Percentiles rank a stretch among this genome's conserved stretches.
Conservation (phyloP, 2,113 vertebrate species). For the Synchiropus splendidus region DNA sequence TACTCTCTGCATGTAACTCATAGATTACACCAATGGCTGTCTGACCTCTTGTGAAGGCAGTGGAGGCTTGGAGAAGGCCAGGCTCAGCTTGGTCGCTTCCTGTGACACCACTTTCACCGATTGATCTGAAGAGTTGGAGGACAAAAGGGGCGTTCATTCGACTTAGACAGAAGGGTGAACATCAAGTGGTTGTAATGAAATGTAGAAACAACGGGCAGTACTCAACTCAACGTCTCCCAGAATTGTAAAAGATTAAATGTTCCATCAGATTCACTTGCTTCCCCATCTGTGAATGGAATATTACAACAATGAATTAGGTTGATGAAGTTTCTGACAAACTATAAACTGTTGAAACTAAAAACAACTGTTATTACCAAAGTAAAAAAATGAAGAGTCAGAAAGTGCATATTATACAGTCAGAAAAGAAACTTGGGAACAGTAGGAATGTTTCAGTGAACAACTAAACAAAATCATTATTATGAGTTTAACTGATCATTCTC, state of each 20-base stretch:
- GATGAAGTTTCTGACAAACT: too few relatives aligned
- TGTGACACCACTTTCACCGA: constrained; percentile 70
- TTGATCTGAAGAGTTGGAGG: constrained; percentile 60
- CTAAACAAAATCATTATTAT: too few relatives aligned
- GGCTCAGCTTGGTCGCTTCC: constrained; percentile 81
- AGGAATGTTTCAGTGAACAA: too few relatives aligned
- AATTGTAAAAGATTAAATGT: constrained; percentile 74
- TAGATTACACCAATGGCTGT: background rate
- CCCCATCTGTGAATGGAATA: constrained; percentile 65
- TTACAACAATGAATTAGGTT: too few relatives aligned
- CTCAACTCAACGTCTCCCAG: constrained; percentile 80
- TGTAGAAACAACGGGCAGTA: constrained; percentile 9
- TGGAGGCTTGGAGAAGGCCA: constrained; percentile 73
- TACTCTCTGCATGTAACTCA: too few relatives aligned
- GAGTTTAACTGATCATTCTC: too few relatives aligned
- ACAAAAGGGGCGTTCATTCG: background rate
- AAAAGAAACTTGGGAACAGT: too few relatives aligned
- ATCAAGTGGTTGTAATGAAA: too few relatives aligned
- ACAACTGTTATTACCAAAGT: too few relatives aligned
- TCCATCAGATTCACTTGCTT: constrained; percentile 66
- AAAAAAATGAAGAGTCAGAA: too few relatives aligned
- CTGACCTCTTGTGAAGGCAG: constrained; percentile 71
- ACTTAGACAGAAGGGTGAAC: background rate
- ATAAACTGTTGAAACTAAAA: too few relatives aligned
- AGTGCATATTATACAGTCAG: too few relatives aligned